Base-by-base conservation (phyloP, 2,113 vertebrate genomes). In the Periophthalmodon schlosseri region DNA sequence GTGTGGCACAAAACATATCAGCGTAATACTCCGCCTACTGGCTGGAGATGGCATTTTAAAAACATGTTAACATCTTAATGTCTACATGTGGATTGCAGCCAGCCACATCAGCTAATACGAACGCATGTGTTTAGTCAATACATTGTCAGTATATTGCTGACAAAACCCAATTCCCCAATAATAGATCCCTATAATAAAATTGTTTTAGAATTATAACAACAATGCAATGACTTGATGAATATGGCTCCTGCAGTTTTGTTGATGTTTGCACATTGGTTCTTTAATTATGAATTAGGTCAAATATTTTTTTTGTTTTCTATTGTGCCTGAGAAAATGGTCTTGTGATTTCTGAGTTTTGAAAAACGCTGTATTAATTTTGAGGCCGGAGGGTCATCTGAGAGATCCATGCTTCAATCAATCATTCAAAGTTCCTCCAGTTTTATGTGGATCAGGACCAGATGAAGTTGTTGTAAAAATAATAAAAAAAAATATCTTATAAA, bases 371-470 rank as follows among this genome's bases (percentile, higher is more conserved):
- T 34, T 18, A 2, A 28, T 63, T 34, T 63, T 63, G 6, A 63
- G 24, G 60, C 28, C 28, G 28, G 24, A 61, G 58, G 58, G 13
- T 33, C 14, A 61, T 63, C 60, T 34, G 60, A 15, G 60, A 34
- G 60, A 63, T 34, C 58, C 58, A 60, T 60, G 58, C 23, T 60
- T 24, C 58, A 60, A 60, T 60, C 60, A 61, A 61, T 61, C 24
- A 8, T 61, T 34, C 14, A 34, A 34, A 63, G 28, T 63, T 34
- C 60, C 28, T 34, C 28, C 6, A 18, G 10, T 44, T 44, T 44
- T 44, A 11, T 10, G 9, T 44, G 39, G 39, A 44, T 39, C 36
- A 49, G 47, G 47, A 12, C 47, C 47, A 50, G 15, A 49, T 49
- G 4, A 49, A 49, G 2, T 14, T 15, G 14, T 14, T 15, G 14